These are phyloP conservation scores for Pangasius macronema DNA, from an alignment of 2,797 vertebrate genomes.

Conservation along the genomic window DNA sequence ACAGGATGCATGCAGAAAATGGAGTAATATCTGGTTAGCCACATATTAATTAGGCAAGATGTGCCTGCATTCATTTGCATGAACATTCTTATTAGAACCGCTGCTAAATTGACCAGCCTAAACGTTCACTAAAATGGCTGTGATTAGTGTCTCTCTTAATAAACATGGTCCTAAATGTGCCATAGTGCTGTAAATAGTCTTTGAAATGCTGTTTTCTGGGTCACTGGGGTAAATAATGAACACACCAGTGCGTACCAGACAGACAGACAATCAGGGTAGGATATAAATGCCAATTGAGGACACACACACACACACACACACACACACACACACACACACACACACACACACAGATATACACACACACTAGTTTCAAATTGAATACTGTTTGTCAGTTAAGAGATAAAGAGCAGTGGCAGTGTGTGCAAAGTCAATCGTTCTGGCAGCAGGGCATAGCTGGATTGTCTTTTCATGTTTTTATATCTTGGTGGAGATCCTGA, in stretches of 20 bases:
- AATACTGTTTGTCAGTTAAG: background rate
- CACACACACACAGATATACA: background rate
- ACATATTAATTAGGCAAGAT: background rate
- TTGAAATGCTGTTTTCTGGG: conserved; percentile 23
- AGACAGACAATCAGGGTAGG: conserved; percentile 4
- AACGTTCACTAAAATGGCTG: background rate
- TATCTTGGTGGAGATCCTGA: background rate
- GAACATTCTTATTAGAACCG: background rate
- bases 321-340: background rate
- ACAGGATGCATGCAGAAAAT: background rate
- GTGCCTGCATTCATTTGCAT: background rate
- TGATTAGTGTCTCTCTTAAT: background rate
- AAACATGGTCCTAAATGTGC: background rate
- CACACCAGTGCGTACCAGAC: conserved; percentile 16
- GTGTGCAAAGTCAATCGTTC: background rate
- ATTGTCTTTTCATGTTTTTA: background rate
- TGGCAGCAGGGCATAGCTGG: background rate
- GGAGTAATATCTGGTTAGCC: background rate
- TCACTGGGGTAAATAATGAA: conserved; percentile 34
- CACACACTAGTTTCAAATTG: too few species aligned
- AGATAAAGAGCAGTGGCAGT: background rate
- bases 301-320: background rate
- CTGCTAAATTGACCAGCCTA: background rate
- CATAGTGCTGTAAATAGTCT: background rate
- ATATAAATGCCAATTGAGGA: background rate